A percentile compares a stretch with the other conserved stretches of the same genome.
Evolutionary conservation across 2,113 vertebrate species (phyloP).

Genomic region (Egretta garzetta): DNA sequence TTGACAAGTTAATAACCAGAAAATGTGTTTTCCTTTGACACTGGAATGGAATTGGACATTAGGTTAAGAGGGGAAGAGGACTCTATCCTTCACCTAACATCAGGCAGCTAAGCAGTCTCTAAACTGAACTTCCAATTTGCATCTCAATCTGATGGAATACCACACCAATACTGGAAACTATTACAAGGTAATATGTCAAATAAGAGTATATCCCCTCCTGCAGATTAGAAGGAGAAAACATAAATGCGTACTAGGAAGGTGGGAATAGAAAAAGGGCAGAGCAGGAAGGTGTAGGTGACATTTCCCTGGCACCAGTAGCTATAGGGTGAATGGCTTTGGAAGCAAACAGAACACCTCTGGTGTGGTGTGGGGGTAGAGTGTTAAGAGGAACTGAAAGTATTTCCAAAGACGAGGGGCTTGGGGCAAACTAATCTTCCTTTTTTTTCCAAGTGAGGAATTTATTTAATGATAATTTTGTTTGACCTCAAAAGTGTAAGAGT

Average conservation of each 20-base stretch:
- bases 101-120: background rate
- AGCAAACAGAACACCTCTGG: background rate
- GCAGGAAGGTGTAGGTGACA: background rate
- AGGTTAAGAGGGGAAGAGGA: background rate
- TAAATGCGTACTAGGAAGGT: background rate
- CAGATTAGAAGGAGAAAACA: background rate
- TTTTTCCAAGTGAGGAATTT: background rate
- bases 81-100: background rate
- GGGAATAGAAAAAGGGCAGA: background rate
- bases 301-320: background rate
- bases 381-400: background rate
- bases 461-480: background rate
- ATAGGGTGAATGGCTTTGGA: background rate
- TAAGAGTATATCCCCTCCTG: background rate
- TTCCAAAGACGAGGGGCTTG: background rate
- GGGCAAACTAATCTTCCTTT: background rate
- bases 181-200: background rate
- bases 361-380: background rate
- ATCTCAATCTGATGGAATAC: background rate
- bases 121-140: background rate
- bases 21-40: background rate
- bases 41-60: background rate
- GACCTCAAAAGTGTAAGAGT: background rate
- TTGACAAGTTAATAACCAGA: background rate
- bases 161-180: background rate